phyloP scores from a whole-genome alignment of 2,797 vertebrate genomes.

The Avahi laniger region DNA sequence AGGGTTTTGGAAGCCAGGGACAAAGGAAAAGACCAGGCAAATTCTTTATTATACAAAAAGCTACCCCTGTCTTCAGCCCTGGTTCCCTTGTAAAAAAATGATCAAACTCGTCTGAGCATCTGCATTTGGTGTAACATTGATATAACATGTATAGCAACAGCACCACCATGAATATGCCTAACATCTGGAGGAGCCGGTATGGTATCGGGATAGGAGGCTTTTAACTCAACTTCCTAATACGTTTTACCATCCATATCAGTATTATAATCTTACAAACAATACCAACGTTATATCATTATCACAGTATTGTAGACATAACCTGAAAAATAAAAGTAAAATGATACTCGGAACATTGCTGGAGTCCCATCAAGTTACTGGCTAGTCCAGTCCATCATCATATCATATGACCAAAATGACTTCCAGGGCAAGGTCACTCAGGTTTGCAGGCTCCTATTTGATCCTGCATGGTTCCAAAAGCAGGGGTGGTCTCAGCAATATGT shows the following conservation, averaged over 20 bases:
- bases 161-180: not conserved
- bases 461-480: not conserved
- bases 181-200: not conserved
- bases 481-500: not conserved
- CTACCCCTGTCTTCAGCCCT: not conserved
- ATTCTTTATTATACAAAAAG: not conserved
- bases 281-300: not conserved
- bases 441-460: not conserved
- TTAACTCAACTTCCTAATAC: not conserved
- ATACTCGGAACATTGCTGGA: not conserved
- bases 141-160: not conserved
- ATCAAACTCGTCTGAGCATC: not conserved
- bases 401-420: not conserved
- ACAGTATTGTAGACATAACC: not conserved
- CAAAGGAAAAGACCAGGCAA: not conserved
- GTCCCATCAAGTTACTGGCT: not conserved
- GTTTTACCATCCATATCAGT: not conserved
- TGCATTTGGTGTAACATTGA: not conserved
- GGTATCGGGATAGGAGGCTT: not conserved
- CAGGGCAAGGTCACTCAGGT: not conserved
- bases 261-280: not conserved
- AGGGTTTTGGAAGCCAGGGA: not conserved
- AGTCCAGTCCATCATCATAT: not conserved
- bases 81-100: not conserved
- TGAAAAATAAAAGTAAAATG: slow-evolving; percentile 9